Evolutionary conservation across 1,140 invertebrate genomes (phyloP).

Genomic region (Hyposmocoma kahamanoa): DNA sequence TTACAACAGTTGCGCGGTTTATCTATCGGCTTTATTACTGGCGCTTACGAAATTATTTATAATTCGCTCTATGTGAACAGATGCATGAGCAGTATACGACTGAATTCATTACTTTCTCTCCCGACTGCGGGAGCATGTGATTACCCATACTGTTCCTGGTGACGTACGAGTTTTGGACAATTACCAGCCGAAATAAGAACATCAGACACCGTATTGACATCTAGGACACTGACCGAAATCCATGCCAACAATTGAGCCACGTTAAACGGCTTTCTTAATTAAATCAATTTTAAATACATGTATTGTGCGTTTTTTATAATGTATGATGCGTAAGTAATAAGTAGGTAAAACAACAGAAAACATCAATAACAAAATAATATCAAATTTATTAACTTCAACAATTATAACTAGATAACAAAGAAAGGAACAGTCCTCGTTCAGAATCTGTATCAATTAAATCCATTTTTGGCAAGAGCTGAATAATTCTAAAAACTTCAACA

Average conservation of each 20-base stretch:
- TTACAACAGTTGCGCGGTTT: conserved; percentile 5
- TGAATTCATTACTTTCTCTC: conserved; percentile 59
- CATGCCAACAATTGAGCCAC: conserved; percentile 53
- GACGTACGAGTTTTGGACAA: conserved; percentile 59
- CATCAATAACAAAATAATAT: conserved; percentile 14
- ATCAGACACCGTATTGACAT: conserved; percentile 54
- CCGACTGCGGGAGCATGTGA: conserved; percentile 25
- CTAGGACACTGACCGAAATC: conserved; percentile 57
- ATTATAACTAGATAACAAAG: conserved; percentile 68
- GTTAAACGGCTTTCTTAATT: too few species aligned
- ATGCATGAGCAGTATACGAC: conserved; percentile 45
- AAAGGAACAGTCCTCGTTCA: conserved; percentile 23
- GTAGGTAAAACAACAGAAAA: conserved; percentile 11
- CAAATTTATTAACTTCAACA: conserved; percentile 26
- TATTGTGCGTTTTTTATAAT: too few species aligned
- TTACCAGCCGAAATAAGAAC: conserved; percentile 63
- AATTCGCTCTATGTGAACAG: conserved; percentile 42
- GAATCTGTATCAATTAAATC: too few species aligned
- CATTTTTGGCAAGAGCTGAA: too few species aligned
- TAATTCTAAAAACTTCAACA: background rate
- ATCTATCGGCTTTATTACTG: conserved; percentile 40
- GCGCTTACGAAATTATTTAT: conserved; percentile 46
- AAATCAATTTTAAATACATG: too few species aligned
- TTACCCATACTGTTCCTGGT: conserved; percentile 28
- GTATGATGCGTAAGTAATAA: too few species aligned